Percentiles rank a stretch among this genome's conserved stretches.
phyloP scores from a whole-genome alignment of 2,113 vertebrate species.

The Pseudopodoces humilis region DNA sequence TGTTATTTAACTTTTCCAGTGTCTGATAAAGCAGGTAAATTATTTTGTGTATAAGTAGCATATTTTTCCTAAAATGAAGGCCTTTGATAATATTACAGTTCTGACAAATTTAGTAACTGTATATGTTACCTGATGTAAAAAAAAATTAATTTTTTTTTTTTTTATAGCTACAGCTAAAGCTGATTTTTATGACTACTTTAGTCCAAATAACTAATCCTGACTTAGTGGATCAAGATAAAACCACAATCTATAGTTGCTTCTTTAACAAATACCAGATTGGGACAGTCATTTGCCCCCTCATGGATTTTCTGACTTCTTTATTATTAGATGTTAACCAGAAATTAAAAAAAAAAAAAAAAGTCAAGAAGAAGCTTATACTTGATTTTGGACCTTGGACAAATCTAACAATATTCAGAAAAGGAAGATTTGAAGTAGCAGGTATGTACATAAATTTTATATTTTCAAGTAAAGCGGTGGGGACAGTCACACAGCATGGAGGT shows the following conservation, averaged over 20 bases:
- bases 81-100: background rate
- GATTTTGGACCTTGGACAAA: background rate
- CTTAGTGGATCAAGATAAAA: slow-evolving; percentile 22
- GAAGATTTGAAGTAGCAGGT: background rate
- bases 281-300: background rate
- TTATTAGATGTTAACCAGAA: background rate
- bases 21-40: background rate
- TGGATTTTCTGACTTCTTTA: background rate
- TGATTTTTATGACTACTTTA: background rate
- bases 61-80: background rate
- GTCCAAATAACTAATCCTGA: background rate
- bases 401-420: background rate
- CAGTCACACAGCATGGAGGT: background rate
- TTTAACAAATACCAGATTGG: background rate
- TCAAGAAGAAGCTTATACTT: background rate
- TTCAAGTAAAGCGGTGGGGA: background rate
- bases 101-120: background rate
- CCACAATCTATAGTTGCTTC: slow-evolving; percentile 2
- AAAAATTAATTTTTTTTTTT: background rate
- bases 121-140: background rate
- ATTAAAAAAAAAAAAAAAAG: background rate
- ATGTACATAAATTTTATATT: background rate
- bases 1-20: background rate
- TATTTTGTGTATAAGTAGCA: background rate
- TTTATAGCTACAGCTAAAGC: background rate